Evolutionary conservation across 1,140 invertebrate species (phyloP).

Genomic region (Platorchestia sp.): DNA sequence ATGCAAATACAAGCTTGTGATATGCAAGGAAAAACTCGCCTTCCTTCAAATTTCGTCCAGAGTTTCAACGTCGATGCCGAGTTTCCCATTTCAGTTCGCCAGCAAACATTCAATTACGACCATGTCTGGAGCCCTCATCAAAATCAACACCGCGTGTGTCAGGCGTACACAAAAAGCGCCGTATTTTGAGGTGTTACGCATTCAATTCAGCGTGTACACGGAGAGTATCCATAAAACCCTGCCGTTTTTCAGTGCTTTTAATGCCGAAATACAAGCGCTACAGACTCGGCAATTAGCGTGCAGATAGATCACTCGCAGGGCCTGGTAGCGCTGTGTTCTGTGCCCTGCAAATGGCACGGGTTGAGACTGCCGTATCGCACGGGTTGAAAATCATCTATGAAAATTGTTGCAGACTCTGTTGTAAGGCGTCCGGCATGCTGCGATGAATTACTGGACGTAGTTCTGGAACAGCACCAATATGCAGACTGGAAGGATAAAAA

Average conservation of each 20-base stretch:
- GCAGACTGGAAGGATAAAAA: background rate
- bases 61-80: background rate
- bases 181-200: slow-evolving; percentile 19
- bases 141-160: background rate
- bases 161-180: background rate
- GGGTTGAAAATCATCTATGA: background rate
- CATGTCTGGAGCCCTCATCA: slow-evolving; percentile 4
- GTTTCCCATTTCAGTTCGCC: background rate
- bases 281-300: slow-evolving; percentile 41
- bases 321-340: background rate
- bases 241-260: slow-evolving; percentile 25
- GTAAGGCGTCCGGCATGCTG: background rate
- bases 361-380: background rate
- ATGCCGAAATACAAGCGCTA: slow-evolving; percentile 18
- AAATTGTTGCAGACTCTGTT: background rate
- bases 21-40: background rate
- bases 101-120: slow-evolving; percentile 26
- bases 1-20: background rate
- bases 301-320: background rate
- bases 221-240: slow-evolving; percentile 39
- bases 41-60: background rate
- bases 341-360: background rate
- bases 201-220: slow-evolving; percentile 30
- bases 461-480: background rate
- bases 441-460: background rate